phyloP scores from a whole-genome alignment of 2,113 vertebrate genomes.

The Indicator indicator region DNA sequence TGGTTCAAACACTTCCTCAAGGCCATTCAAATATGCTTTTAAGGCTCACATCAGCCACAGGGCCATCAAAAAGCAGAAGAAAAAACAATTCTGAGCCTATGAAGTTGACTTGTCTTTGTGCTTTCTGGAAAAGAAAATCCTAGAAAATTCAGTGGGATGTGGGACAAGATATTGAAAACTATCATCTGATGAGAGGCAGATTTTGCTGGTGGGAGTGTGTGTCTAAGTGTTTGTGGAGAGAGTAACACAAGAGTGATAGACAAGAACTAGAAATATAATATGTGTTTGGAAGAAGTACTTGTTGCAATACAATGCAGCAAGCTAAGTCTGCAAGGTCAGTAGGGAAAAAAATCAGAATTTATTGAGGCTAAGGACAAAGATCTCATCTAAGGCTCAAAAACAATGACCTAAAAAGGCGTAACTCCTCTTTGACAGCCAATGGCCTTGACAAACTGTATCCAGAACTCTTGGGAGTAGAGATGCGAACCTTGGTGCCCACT shows the following conservation, averaged over 20 bases:
- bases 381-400: neutral
- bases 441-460: neutral
- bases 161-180: neutral
- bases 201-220: neutral
- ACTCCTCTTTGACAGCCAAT: neutral
- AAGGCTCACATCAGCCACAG: neutral
- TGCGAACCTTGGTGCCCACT: rapidly evolving
- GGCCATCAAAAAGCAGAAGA: neutral
- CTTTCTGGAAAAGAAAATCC: neutral
- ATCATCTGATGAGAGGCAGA: neutral
- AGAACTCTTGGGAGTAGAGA: neutral
- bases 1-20: neutral
- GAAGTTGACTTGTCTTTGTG: neutral
- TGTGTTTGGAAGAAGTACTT: neutral
- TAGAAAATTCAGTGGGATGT: neutral
- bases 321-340: neutral
- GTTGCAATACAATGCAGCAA: neutral
- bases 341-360: neutral
- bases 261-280: neutral
- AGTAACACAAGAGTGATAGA: neutral
- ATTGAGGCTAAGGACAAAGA: neutral
- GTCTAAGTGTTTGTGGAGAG: neutral
- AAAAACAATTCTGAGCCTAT: neutral
- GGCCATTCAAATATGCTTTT: neutral
- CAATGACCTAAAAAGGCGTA: neutral